Evolutionary conservation across 1,140 invertebrate genomes (phyloP).

Genomic region (Drosophila punjabiensis): DNA sequence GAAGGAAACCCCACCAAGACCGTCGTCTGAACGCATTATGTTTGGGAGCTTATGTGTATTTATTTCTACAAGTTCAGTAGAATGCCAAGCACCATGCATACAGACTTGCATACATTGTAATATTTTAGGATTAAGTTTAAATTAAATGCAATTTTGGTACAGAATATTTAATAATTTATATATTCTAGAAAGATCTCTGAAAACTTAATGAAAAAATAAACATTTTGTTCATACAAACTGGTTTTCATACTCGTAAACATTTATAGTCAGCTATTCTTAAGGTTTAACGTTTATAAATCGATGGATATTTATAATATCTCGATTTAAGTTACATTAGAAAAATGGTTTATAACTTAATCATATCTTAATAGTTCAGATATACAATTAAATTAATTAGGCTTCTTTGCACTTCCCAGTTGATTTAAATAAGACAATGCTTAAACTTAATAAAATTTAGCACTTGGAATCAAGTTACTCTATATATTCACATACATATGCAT

Average conservation of each 20-base stretch:
- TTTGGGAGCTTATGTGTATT: neutral
- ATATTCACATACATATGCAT: neutral
- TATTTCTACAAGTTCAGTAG: constrained; percentile 1
- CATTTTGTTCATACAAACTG: neutral
- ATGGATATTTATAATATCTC: neutral
- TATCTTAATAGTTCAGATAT: neutral
- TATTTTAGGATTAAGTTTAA: neutral
- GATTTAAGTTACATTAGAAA: neutral
- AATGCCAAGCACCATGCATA: neutral
- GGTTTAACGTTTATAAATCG: neutral
- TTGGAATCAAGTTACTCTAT: neutral
- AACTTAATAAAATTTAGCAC: neutral
- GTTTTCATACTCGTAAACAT: neutral
- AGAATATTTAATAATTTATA: neutral
- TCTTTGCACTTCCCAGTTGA: neutral
- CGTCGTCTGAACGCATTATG: constrained; percentile 7
- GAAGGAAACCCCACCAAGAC: constrained; percentile 4
- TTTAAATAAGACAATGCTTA: neutral
- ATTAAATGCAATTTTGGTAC: neutral
- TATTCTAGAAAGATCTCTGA: neutral
- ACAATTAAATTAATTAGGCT: neutral
- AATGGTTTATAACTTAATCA: neutral
- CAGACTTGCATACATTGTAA: neutral
- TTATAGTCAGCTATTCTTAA: neutral
- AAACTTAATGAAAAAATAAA: too few species aligned